These are phyloP conservation scores for Blera fallax DNA, from an alignment of 2,888 invertebrate species.

Conservation along the genomic window DNA sequence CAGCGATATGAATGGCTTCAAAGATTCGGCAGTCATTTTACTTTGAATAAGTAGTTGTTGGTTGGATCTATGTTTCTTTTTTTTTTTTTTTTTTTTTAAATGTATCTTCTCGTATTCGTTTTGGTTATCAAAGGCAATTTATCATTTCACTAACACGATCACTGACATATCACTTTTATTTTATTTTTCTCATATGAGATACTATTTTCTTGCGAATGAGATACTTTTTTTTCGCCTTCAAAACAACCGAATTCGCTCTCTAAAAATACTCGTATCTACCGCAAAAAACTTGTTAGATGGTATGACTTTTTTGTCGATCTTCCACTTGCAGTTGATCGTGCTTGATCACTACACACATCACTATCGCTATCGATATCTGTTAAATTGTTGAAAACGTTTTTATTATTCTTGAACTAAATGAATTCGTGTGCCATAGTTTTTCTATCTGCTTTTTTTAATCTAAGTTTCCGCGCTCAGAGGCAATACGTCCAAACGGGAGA, in stretches of 20 bases:
- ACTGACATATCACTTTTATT: constrained; percentile 34
- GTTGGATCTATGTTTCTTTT: neutral
- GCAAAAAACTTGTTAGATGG: neutral
- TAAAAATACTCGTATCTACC: neutral
- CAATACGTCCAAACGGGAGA: constrained; percentile 75
- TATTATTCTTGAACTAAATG: constrained; percentile 3
- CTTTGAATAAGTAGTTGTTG: neutral
- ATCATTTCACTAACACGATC: constrained; percentile 63
- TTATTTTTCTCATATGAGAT: constrained; percentile 6
- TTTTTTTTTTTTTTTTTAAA: constrained; percentile 51
- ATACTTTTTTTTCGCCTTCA: neutral
- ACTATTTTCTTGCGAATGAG: constrained; percentile 8
- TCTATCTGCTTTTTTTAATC: constrained; percentile 6
- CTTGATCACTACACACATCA: constrained; percentile 10
- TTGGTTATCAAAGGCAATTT: constrained; percentile 25
- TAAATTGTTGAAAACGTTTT: neutral
- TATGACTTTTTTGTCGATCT: neutral
- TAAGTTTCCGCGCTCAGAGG: constrained; percentile 8
- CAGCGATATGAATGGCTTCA: constrained; percentile 80
- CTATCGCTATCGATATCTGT: neutral
- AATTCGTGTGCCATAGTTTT: constrained; percentile 22
- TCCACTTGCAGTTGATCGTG: constrained; percentile 2
- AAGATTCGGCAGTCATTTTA: constrained; percentile 80
- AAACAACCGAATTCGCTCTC: neutral
- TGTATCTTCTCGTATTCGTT: constrained; percentile 50